These are phyloP conservation scores for Mungos mungo DNA, from an alignment of 2,113 vertebrate species.

Conservation along the genomic window DNA sequence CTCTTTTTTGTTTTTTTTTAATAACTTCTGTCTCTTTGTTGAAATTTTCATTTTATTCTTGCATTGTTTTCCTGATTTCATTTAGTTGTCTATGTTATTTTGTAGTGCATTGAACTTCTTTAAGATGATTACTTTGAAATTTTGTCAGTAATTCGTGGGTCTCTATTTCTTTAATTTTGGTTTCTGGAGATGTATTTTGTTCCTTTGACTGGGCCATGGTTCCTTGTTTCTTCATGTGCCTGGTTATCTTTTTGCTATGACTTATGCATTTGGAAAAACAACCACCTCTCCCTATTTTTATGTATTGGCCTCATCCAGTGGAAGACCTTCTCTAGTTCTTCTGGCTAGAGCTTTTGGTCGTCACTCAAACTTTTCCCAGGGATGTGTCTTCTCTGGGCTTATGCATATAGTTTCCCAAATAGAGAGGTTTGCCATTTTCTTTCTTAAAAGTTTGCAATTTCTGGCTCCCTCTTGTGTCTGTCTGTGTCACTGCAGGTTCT, in stretches of 20 bases:
- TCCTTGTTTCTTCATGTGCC: background rate
- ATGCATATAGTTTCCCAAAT: background rate
- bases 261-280: background rate
- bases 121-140: background rate
- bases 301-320: background rate
- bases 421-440: background rate
- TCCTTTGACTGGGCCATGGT: background rate
- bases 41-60: background rate
- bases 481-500: background rate
- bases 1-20: background rate
- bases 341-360: background rate
- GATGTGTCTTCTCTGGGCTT: background rate
- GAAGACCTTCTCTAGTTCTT: background rate
- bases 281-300: background rate
- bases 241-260: background rate
- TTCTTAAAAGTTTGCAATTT: background rate
- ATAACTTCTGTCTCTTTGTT: background rate
- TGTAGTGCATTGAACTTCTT: background rate
- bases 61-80: background rate
- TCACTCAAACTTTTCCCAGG: background rate
- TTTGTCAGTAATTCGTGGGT: background rate
- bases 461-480: background rate
- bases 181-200: slow-evolving; percentile 12
- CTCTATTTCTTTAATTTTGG: background rate
- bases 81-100: background rate